Evolutionary conservation across 2,888 invertebrate genomes (phyloP).

Genomic region (Eupeodes luniger): DNA sequence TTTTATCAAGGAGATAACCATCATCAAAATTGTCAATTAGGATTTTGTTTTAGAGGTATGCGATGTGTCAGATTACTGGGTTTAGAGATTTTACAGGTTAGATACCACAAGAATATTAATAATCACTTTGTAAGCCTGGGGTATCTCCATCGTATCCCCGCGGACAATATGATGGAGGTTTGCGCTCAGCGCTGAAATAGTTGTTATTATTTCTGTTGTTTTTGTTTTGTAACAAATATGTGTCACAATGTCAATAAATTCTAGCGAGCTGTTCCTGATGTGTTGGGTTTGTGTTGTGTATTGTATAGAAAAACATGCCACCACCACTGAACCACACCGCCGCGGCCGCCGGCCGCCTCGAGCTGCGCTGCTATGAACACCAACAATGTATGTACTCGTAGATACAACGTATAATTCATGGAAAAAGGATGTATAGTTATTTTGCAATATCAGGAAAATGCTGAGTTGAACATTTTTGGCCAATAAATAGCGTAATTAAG

Average conservation of each 20-base stretch:
- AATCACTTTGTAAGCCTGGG: conserved; percentile 64
- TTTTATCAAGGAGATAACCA: conserved; percentile 48
- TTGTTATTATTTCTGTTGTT: neutral
- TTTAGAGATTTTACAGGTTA: conserved; percentile 62
- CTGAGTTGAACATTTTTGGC: conserved; percentile 35
- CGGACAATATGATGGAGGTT: neutral
- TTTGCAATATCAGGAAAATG: conserved; percentile 3
- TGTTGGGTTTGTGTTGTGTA: no score
- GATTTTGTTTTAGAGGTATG: conserved; percentile 47
- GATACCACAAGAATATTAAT: conserved; percentile 69
- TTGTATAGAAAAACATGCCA: neutral
- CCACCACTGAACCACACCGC: neutral
- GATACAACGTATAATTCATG: neutral
- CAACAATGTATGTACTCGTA: no score
- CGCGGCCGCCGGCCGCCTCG: no score
- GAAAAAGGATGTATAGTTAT: neutral
- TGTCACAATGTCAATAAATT: conserved; percentile 19
- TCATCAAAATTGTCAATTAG: conserved; percentile 69
- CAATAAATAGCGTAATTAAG: conserved; percentile 69
- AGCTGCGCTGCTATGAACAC: no score
- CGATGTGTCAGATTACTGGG: conserved; percentile 58
- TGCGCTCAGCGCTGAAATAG: no score
- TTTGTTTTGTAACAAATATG: conserved; percentile 10
- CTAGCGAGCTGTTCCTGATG: no score
- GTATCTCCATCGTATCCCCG: conserved; percentile 11